Conservation (phyloP, 2,888 invertebrate genomes). For the Latheticus oryzae region DNA sequence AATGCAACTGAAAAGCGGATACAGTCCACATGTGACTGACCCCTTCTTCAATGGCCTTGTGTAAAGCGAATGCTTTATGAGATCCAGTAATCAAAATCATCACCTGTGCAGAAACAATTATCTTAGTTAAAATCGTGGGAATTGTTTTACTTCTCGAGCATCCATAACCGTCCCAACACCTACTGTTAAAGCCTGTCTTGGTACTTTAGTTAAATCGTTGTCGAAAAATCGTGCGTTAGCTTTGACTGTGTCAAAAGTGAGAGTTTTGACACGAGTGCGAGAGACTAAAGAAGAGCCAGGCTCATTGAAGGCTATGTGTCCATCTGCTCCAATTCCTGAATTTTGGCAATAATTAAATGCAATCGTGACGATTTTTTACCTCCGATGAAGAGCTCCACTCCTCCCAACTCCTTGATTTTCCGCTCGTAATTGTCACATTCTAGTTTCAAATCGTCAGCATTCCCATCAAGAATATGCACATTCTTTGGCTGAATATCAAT, state of each 20-base stretch:
- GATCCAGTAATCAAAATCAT: constrained; percentile 97
- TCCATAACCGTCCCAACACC: constrained; percentile 98
- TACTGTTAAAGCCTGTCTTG: constrained; percentile 91
- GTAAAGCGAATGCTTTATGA: constrained; percentile 94
- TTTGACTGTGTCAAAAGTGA: constrained; percentile 91
- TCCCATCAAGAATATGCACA: constrained; percentile 90
- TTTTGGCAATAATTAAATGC: constrained; percentile 25
- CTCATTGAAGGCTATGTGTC: constrained; percentile 97
- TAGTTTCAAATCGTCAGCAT: constrained; percentile 80
- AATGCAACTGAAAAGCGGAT: constrained; percentile 96
- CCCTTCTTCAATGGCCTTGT: constrained; percentile 97
- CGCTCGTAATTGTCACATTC: constrained; percentile 88
- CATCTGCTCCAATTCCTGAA: constrained; percentile 92
- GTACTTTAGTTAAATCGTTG: constrained; percentile 89
- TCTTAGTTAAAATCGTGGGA: constrained; percentile 2
- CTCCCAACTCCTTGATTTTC: constrained; percentile 85
- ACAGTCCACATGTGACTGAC: constrained; percentile 99
- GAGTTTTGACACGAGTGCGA: constrained; percentile 92
- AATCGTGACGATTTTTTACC: constrained; percentile 66
- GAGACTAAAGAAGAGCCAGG: constrained; percentile 94
- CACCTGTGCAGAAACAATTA: constrained; percentile 74
- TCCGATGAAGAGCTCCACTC: constrained; percentile 91
- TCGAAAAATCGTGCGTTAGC: constrained; percentile 96
- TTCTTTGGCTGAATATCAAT: constrained; percentile 91
- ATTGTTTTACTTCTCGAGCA: constrained; percentile 78